Base-by-base conservation (phyloP, 1,140 invertebrate species). In the Trichonephila clavipes region DNA sequence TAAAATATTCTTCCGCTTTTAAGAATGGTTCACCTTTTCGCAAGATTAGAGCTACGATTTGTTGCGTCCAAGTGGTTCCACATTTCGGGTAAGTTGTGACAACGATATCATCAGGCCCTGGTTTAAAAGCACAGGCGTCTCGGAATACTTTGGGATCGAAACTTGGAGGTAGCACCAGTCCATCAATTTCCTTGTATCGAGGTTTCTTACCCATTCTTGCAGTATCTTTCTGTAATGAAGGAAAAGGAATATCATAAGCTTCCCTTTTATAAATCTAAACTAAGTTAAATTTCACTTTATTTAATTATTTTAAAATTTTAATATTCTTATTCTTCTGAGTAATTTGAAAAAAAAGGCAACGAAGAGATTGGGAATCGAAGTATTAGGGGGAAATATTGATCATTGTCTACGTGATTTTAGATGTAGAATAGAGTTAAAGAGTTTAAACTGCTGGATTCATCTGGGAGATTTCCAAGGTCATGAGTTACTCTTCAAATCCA, bases 11-110 rank as follows among this genome's bases (percentile, higher is more conserved):
- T 0, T 77, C 40, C 1, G 72, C n/a, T 0, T 44, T 83, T 8
- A 12, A 16, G 19, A 24, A 21, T 18, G 85, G 87, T 21, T 8
- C 24, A 21, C 94, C 94, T 19, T 62, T 88, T 40, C 81, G 66
- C 12, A 94, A 19, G 14, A 94, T 93, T 6, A 92, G 64, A 4
- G 28, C 16, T 2, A 95, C 85, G 8, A 95, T 94, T 40, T 94
- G 92, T n/a, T 66, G 61, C 21, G 81, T 83, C 95, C 95, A 95
- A 10, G 94, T 95, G 12, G 95, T 95, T 12, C 95, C 95, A 61
- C 95, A 95, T 90, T 95, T 95, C 0, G 95, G 95, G 81, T 90
- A 95, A 16, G 95, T 95, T 16, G 83, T 85, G 1, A 95, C 77
- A n/a, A 95, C 40, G 21, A 95, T 77, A 87, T 95, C 94, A 8